These are phyloP conservation scores for Apomyelois bistriatella DNA, from an alignment of 2,888 invertebrate genomes.

Conservation along the genomic window DNA sequence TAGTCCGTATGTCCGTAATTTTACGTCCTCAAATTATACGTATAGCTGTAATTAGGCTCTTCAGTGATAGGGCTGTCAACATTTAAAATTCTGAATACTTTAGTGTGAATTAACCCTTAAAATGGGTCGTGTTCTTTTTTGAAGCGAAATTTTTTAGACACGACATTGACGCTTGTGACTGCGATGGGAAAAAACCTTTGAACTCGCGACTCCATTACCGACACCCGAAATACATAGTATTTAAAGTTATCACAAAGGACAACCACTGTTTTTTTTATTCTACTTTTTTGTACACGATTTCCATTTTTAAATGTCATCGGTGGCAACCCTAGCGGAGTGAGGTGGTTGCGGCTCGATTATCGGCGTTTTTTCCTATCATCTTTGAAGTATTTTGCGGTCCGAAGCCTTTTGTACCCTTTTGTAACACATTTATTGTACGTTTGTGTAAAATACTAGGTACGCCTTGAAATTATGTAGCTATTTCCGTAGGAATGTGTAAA, in stretches of 20 bases:
- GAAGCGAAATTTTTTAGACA: too few species aligned
- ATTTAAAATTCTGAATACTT: not conserved
- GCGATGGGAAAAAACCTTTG: too few species aligned
- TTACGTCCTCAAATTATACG: conserved; percentile 13
- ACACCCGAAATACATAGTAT: too few species aligned
- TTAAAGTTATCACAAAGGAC: too few species aligned
- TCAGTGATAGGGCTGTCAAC: not conserved
- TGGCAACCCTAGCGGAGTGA: not conserved
- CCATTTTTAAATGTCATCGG: not conserved
- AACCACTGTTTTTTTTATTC: too few species aligned
- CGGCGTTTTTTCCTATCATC: conserved; percentile 2
- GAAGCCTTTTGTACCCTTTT: conserved; percentile 7
- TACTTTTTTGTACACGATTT: not conserved
- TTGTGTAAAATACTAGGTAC: not conserved
- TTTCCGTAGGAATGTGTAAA: not conserved
- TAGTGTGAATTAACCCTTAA: too few species aligned
- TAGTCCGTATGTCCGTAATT: conserved; percentile 11
- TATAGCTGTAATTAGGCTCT: conserved; percentile 8
- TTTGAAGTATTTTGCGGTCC: conserved; percentile 9
- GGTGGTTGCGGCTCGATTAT: conserved; percentile 11
- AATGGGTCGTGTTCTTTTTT: too few species aligned
- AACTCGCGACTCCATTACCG: too few species aligned
- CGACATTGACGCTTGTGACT: too few species aligned
- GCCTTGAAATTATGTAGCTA: not conserved
- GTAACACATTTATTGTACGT: conserved; percentile 2